These are phyloP conservation scores for Drosophila mojavensis DNA, from an alignment of 1,140 invertebrate genomes.

Conservation along the genomic window DNA sequence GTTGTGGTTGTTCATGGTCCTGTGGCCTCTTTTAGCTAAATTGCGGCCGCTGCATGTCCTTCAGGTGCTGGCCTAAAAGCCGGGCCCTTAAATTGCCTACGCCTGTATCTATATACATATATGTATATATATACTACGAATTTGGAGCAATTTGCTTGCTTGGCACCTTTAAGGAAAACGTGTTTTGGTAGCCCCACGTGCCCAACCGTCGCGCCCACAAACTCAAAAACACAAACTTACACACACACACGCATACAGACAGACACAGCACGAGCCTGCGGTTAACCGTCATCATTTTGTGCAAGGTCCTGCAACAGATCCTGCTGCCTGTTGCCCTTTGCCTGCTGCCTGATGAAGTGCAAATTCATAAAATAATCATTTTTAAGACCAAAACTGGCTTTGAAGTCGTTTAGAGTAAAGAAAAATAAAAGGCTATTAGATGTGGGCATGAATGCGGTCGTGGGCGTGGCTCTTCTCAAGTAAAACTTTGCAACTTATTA, in stretches of 20 bases:
- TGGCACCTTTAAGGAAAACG: too few relatives aligned
- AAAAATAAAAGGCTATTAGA: neutral
- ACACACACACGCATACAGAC: too few relatives aligned
- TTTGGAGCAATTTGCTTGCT: too few relatives aligned
- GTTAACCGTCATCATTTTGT: conserved; percentile 41
- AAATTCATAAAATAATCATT: conserved; percentile 59
- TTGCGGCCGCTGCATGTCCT: conserved; percentile 32
- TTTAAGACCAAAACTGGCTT: conserved; percentile 30
- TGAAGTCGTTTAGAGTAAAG: conserved; percentile 28
- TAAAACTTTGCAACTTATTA: conserved; percentile 16
- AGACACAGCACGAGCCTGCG: neutral
- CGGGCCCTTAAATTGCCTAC: conserved; percentile 13
- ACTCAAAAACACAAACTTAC: too few relatives aligned
- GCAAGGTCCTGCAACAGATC: conserved; percentile 10
- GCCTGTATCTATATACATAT: neutral
- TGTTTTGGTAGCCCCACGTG: too few relatives aligned
- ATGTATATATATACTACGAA: neutral
- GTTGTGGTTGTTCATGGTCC: neutral
- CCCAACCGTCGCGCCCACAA: too few relatives aligned
- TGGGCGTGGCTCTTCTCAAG: neutral
- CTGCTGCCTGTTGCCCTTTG: conserved; percentile 10
- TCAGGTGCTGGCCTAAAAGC: conserved; percentile 21
- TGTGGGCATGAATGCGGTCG: too few relatives aligned
- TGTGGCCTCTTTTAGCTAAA: conserved; percentile 29
- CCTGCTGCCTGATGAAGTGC: conserved; percentile 40